A percentile compares a stretch with the other conserved stretches of the same genome.
Conservation (phyloP, 2,888 invertebrate genomes). For the Pemphredon lugubris region DNA sequence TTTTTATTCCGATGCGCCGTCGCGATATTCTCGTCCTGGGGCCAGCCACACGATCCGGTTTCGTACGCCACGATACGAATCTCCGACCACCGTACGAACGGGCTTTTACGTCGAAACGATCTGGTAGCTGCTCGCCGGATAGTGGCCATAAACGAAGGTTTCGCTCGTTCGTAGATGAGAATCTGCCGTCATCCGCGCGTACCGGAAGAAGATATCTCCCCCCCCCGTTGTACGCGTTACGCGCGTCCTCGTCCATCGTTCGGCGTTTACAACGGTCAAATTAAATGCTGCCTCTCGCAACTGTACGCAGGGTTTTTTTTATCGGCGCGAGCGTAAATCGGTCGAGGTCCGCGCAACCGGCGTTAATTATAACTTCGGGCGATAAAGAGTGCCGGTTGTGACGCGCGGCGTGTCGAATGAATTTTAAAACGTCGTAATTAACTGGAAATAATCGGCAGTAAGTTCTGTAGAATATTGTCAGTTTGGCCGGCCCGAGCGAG, state of each 20-base stretch:
- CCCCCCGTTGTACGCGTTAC: constrained; percentile 2
- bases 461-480: not conserved
- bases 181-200: constrained; percentile 39
- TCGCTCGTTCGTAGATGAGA: constrained; percentile 41
- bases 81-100: constrained; percentile 27
- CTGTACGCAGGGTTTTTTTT: constrained; percentile 45
- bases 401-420: not conserved
- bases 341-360: constrained; percentile 55
- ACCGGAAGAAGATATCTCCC: constrained; percentile 32
- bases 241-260: not conserved
- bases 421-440: not conserved
- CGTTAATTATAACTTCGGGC: constrained; percentile 61
- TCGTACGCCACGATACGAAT: constrained; percentile 50
- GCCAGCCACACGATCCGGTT: constrained; percentile 49
- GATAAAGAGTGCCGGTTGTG: constrained; percentile 45
- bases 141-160: constrained; percentile 49
- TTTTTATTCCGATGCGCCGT: constrained; percentile 46
- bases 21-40: constrained; percentile 27
- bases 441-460: not conserved
- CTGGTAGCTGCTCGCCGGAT: constrained; percentile 40
- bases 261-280: no score
- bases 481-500: no score
- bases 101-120: constrained; percentile 50
- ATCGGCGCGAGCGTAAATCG: constrained; percentile 59
- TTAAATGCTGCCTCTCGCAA: constrained; percentile 11